Conservation (phyloP, 2,113 vertebrate species). For the Perca flavescens region DNA sequence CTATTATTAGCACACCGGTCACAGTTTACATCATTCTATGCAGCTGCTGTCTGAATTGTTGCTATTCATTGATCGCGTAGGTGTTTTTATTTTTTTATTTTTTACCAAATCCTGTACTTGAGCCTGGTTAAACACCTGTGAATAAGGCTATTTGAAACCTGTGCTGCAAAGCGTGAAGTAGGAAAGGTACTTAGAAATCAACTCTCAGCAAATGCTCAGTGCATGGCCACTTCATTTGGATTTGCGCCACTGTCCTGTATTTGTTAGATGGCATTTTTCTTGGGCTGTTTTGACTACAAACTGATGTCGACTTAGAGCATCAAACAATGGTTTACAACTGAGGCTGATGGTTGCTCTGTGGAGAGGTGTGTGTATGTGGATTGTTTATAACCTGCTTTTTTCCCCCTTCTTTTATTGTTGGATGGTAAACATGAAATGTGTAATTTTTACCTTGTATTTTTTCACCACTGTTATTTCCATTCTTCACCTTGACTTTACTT, state of each 20-base stretch:
- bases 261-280: not conserved
- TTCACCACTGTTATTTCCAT: not conserved
- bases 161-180: not conserved
- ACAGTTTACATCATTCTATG: conserved; percentile 7
- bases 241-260: not conserved
- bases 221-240: not conserved
- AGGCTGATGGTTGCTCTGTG: not conserved
- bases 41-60: conserved; percentile 24
- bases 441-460: not conserved
- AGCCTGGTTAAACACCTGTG: not conserved
- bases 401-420: too few species aligned
- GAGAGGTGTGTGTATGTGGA: not conserved
- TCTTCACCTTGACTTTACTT: not conserved
- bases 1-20: not conserved
- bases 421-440: not conserved
- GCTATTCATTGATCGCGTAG: not conserved
- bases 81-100: not conserved
- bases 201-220: not conserved
- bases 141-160: not conserved
- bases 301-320: conserved; percentile 8
- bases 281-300: conserved; percentile 30
- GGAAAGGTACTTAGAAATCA: not conserved
- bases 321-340: not conserved
- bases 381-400: not conserved
- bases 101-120: accelerated